These are phyloP conservation scores for Colinus virginianus DNA, from an alignment of 2,113 vertebrate genomes.

Conservation along the genomic window DNA sequence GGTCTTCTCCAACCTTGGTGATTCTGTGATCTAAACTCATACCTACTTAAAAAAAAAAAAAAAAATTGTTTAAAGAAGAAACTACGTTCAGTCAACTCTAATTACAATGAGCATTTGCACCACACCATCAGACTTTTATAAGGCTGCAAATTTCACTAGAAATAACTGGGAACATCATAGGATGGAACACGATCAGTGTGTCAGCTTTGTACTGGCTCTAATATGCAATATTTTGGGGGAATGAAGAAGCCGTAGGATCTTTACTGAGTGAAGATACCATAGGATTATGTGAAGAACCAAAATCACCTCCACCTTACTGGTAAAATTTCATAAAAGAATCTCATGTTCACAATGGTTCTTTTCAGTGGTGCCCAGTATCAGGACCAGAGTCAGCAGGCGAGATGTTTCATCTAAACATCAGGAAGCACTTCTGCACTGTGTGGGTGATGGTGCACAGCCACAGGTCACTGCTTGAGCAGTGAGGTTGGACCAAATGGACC, in stretches of 20 bases:
- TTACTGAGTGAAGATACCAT: neutral
- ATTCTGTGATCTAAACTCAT: too few species aligned
- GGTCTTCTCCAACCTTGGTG: too few species aligned
- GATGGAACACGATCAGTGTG: neutral
- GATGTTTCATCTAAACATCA: neutral
- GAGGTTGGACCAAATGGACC: neutral
- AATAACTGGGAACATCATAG: neutral
- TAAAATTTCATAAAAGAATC: neutral
- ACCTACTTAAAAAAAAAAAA: neutral
- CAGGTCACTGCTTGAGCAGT: neutral
- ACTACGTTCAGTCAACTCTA: neutral
- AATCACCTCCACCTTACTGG: neutral
- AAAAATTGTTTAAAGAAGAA: neutral
- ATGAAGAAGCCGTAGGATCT: neutral
- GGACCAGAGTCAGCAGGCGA: neutral
- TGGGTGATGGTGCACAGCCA: neutral
- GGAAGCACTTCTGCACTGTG: neutral
- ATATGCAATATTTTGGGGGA: neutral
- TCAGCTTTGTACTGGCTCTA: neutral
- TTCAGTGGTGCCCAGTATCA: neutral
- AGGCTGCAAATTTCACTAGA: neutral
- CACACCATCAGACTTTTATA: accelerated
- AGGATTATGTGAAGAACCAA: neutral
- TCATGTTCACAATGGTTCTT: neutral
- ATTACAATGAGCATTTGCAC: neutral